Conservation (phyloP, 2,888 invertebrate species). For the Craniophora ligustri region DNA sequence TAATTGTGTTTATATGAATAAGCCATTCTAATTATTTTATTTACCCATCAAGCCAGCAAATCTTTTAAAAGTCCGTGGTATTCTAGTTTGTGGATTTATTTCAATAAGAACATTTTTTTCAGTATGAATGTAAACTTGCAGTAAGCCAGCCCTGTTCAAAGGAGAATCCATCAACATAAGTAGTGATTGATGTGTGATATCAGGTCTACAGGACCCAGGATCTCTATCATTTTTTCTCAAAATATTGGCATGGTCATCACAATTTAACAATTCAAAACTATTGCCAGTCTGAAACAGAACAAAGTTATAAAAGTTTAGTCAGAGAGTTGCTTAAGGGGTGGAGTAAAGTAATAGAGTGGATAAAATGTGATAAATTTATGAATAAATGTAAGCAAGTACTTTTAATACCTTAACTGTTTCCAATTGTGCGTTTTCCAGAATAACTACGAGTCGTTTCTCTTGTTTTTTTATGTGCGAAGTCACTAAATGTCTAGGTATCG, state of each 20-base stretch:
- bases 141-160: constrained; percentile 96
- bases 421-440: constrained; percentile 97
- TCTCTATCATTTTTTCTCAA: constrained; percentile 96
- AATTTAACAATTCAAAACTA: constrained; percentile 96
- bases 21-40: constrained; percentile 10
- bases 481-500: constrained; percentile 93
- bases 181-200: constrained; percentile 99
- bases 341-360: neutral
- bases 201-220: constrained; percentile 96
- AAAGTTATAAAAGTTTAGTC: neutral
- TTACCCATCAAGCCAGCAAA: constrained; percentile 98
- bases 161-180: constrained; percentile 99
- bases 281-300: constrained; percentile 92
- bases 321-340: too few species aligned
- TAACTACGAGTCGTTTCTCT: constrained; percentile 96
- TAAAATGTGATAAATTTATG: neutral
- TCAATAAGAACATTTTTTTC: constrained; percentile 97
- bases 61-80: constrained; percentile 98
- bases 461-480: constrained; percentile 93
- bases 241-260: constrained; percentile 96
- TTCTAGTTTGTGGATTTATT: constrained; percentile 98
- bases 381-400: neutral
- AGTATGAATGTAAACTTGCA: constrained; percentile 98
- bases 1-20: neutral
- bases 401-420: constrained; percentile 96